A percentile compares a stretch with the other conserved stretches of the same genome.
Conservation (phyloP, 2,113 vertebrate genomes). For the Catharus minimus region DNA sequence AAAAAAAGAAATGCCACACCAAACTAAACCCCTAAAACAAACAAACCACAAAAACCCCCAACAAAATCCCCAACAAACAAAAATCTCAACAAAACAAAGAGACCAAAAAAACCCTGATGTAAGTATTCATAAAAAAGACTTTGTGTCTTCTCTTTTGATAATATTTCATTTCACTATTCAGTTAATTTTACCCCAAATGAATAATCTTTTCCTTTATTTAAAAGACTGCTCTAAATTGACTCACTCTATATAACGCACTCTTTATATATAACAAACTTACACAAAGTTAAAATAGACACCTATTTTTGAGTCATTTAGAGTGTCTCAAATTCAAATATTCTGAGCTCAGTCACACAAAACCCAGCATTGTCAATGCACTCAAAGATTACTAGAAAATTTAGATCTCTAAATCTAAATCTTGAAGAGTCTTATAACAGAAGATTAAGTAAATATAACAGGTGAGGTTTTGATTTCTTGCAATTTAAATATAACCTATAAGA, state of each 20-base stretch:
- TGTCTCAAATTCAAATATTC: background rate
- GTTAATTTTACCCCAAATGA: background rate
- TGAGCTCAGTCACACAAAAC: background rate
- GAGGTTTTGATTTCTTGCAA: slow-evolving; percentile 48
- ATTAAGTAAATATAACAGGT: slow-evolving; percentile 10
- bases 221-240: background rate
- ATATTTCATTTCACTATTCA: background rate
- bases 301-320: background rate
- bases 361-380: background rate
- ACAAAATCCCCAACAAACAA: background rate
- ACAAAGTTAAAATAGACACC: background rate
- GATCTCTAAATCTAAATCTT: slow-evolving; percentile 11
- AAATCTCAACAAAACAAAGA: background rate
- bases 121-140: background rate
- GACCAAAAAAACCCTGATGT: background rate
- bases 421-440: slow-evolving; percentile 6
- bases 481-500: background rate
- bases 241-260: background rate
- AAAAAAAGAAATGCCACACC: background rate
- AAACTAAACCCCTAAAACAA: background rate
- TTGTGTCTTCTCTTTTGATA: background rate
- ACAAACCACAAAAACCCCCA: background rate
- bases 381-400: slow-evolving; percentile 27
- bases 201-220: background rate
- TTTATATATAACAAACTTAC: background rate